Evolutionary conservation across 2,113 vertebrate species (phyloP).

Genomic region (Antennarius striatus): DNA sequence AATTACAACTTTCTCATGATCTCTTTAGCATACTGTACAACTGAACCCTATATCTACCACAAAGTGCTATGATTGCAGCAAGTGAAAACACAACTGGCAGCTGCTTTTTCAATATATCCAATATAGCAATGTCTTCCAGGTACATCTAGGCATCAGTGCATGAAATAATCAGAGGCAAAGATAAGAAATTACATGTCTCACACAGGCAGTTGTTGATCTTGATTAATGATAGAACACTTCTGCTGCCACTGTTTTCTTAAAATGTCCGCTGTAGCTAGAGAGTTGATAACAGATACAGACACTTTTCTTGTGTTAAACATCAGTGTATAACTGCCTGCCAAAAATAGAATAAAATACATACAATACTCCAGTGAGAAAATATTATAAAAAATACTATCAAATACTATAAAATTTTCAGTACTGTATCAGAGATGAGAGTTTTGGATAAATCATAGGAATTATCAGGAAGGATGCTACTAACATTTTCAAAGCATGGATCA

Average conservation of each 20-base stretch:
- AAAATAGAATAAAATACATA: too few relatives aligned
- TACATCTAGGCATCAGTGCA: not conserved
- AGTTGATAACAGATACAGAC: too few relatives aligned
- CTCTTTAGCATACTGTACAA: conserved; percentile 65
- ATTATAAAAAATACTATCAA: too few relatives aligned
- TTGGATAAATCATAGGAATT: too few relatives aligned
- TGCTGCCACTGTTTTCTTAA: not conserved
- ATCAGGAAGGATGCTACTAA: too few relatives aligned
- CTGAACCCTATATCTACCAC: conserved; percentile 47
- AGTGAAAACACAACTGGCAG: conserved; percentile 16
- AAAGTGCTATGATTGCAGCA: conserved; percentile 31
- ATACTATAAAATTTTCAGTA: too few relatives aligned
- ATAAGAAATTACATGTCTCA: not conserved
- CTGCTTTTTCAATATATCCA: conserved; percentile 8
- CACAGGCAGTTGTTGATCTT: not conserved
- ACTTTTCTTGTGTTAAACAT: too few relatives aligned
- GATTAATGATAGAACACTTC: not conserved
- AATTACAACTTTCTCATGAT: conserved; percentile 73
- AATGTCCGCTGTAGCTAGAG: too few relatives aligned
- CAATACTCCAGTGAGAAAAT: too few relatives aligned
- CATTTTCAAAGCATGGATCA: too few relatives aligned
- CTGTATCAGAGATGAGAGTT: too few relatives aligned
- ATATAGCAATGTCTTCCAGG: not conserved
- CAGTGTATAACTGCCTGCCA: too few relatives aligned
- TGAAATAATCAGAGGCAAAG: not conserved